Conservation (phyloP, 2,888 invertebrate genomes). For the Rhyacophila evoluta region DNA sequence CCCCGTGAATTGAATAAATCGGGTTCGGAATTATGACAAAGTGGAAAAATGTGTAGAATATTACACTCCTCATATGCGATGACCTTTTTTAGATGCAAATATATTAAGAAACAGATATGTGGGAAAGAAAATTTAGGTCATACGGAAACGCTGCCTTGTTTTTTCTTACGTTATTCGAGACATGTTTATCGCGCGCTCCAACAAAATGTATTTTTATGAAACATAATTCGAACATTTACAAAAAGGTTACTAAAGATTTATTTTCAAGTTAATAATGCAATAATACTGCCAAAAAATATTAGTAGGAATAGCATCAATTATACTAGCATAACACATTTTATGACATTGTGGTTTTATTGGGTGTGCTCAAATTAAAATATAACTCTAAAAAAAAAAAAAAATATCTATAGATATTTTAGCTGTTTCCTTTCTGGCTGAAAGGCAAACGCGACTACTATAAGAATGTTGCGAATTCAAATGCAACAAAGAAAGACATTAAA, state of each 20-base stretch:
- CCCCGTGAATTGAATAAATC: not conserved
- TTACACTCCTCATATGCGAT: not conserved
- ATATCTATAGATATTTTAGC: too few relatives aligned
- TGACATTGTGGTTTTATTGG: too few relatives aligned
- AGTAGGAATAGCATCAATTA: too few relatives aligned
- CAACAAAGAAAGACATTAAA: too few relatives aligned
- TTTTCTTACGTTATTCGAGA: constrained; percentile 29
- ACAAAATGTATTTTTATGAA: constrained; percentile 22
- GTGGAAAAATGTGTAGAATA: constrained; percentile 10
- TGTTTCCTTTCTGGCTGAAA: too few relatives aligned
- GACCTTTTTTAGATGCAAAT: constrained; percentile 29
- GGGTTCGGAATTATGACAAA: not conserved
- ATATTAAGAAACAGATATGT: constrained; percentile 25
- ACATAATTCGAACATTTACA: not conserved
- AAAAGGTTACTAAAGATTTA: not conserved
- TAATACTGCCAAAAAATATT: too few relatives aligned
- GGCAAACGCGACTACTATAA: too few relatives aligned
- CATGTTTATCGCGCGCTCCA: constrained; percentile 23
- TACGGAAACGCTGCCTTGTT: constrained; percentile 17
- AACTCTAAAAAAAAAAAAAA: too few relatives aligned
- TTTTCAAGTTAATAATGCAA: not conserved
- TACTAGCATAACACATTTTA: too few relatives aligned
- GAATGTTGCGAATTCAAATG: too few relatives aligned
- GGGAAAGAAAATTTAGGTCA: constrained; percentile 25
- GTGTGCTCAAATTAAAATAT: too few relatives aligned